Conservation (phyloP, 2,888 invertebrate genomes). For the Balanococcus diminutus region DNA sequence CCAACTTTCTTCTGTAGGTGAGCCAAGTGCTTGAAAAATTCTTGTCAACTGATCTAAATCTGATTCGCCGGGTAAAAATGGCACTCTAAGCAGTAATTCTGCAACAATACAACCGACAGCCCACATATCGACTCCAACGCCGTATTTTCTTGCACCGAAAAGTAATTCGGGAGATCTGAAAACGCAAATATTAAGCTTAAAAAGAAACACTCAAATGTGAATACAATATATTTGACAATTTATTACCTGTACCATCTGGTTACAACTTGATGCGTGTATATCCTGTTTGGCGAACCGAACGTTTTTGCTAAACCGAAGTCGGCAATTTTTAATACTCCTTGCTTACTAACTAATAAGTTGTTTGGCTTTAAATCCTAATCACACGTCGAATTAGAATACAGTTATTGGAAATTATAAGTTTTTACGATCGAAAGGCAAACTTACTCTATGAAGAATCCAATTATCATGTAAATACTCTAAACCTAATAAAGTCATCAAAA, state of each 20-base stretch:
- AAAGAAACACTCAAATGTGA: not conserved
- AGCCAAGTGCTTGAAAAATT: constrained; percentile 81
- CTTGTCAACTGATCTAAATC: constrained; percentile 95
- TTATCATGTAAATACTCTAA: constrained; percentile 92
- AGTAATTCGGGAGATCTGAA: constrained; percentile 87
- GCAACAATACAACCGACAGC: constrained; percentile 98
- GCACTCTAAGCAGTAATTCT: constrained; percentile 86
- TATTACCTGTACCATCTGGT: constrained; percentile 87
- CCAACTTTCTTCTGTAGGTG: constrained; percentile 92
- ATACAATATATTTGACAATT: not conserved
- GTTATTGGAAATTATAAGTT: not conserved
- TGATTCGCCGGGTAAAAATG: constrained; percentile 94
- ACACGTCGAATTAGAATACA: constrained; percentile 6
- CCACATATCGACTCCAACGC: constrained; percentile 98
- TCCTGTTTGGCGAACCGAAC: constrained; percentile 93
- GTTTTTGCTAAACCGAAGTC: constrained; percentile 99
- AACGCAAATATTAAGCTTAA: not conserved
- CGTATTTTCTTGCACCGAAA: constrained; percentile 94
- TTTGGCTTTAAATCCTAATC: constrained; percentile 93
- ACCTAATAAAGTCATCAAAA: constrained; percentile 92
- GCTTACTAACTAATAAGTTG: constrained; percentile 90
- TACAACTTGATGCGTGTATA: constrained; percentile 97
- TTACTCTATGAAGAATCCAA: constrained; percentile 91
- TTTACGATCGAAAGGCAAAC: constrained; percentile 46
- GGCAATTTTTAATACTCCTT: constrained; percentile 93